Evolutionary conservation across 2,888 invertebrate genomes (phyloP), one percentile per base, ranked within the genome.

Genomic region (Coenonympha arcania): DNA sequence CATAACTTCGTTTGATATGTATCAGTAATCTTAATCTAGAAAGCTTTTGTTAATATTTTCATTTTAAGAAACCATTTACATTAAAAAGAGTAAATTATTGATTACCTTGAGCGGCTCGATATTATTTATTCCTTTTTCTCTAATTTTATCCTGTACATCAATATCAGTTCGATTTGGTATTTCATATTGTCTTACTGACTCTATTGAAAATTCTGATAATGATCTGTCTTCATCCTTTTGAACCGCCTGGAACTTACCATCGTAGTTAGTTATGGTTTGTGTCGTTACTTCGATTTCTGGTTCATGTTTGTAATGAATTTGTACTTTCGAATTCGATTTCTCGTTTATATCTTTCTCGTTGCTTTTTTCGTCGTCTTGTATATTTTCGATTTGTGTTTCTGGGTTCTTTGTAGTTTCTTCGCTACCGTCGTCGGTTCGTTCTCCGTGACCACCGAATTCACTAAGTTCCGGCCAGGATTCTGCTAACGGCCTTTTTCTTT

Each of bases 131-230:
- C 58, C 50, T 58, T 65, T 66, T 31, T 60, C 64, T 47, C 43
- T 60, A 16, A 52, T 44, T 46, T 63, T 64, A 39, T 57, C 42
- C 15, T 53, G 48, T 18, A 22, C 28, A 15, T 47, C 43, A 40
- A 36, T 47, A n/a, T 44, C 26, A 36, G 41, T 50, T n/a, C 22
- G 47, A 40, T 43, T 53, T 9, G 34, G 9, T 4, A 19, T 52
- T 31, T 37, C 36, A 19, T 30, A 34, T 22, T 52, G 33, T 4
- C n/a, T 48, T 13, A 40, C 18, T 15, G 50, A 48, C 62, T 81
- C 81, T 24, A 64, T 40, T 13, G 81, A 79, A 65, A 77, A 76
- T 52, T 79, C 82, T 11, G 82, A 79, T 40, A 76, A 54, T 15
- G 79, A 76, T 56, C 67, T 73, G 34, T 80, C 74, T 50, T 70